Evolutionary conservation across 2,113 vertebrate genomes (phyloP).

Genomic region (Pseudolaguvia tuberculata): DNA sequence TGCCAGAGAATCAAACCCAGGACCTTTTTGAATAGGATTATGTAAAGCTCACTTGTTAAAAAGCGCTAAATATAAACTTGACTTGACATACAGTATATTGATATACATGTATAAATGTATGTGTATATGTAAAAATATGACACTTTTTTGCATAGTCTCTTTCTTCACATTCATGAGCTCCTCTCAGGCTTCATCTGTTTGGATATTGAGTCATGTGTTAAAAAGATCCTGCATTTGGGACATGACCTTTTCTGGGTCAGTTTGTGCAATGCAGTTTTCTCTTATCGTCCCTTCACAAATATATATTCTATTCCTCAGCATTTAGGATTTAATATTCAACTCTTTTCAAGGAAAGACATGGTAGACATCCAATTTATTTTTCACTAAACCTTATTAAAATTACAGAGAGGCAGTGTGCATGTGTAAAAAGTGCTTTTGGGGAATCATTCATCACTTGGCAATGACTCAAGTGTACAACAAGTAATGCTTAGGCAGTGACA

Average conservation of each 20-base stretch:
- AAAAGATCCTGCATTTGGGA: conserved; percentile 14
- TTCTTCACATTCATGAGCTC: conserved; percentile 15
- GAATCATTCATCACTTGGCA: conserved; percentile 28
- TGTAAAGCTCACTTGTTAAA: no score
- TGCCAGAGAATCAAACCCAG: no score
- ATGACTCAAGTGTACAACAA: conserved; percentile 22
- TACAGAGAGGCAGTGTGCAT: conserved; percentile 14
- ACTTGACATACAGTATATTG: no score
- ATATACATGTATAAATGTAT: not conserved
- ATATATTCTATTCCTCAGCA: not conserved
- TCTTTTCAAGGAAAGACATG: not conserved
- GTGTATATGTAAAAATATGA: not conserved
- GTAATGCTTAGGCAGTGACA: conserved; percentile 29
- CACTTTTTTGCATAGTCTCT: not conserved
- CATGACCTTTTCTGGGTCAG: conserved; percentile 30
- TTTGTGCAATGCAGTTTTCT: not conserved
- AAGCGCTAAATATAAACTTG: no score
- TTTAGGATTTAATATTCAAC: conserved; percentile 18
- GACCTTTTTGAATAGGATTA: no score
- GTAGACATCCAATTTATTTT: conserved; percentile 25
- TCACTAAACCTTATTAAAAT: conserved; percentile 15
- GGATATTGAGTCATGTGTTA: conserved; percentile 29
- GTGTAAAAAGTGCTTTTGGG: not conserved
- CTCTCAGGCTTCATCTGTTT: conserved; percentile 19
- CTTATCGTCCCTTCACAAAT: not conserved